Evolutionary conservation across 1,140 invertebrate species (phyloP), one percentile per base, ranked within the genome.

Genomic region (Brachionus angularis): DNA sequence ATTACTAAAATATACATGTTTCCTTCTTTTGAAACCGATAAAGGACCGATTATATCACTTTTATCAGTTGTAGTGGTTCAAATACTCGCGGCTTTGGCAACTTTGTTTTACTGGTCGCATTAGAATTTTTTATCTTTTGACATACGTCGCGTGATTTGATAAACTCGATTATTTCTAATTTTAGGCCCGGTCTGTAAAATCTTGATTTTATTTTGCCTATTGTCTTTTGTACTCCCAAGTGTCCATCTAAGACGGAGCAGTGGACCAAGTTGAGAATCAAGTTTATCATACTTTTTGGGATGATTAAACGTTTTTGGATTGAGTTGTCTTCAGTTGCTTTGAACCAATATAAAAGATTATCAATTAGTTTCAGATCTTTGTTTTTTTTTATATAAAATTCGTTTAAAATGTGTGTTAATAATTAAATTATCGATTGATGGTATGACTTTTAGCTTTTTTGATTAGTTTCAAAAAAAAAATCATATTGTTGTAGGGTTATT

Each of bases 1-100:
- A 79, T 52, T 1, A 80, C 78, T 5, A 81, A 39, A 7, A 82
- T 76, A 73, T 79, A 80, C 69, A 74, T 76, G 61, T 76, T 74
- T 18, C 75, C 70, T 12, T 33, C 33, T 46, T 73, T 58, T 44
- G 74, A 73, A 62, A 71, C 21, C 21, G 74, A 58, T 21, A 71
- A 10, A 61, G 72, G 61, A 10, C 73, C 74, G 16, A 75, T 27
- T 52, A 73, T 75, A 64, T 75, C 75, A 36, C 39, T 10, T 58
- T 58, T 18, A 73, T 23, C 16, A 42, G 47, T 31, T 71, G 36
- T 18, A 69, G 27, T 31, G 29, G 64, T 50, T 18, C 50, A n/a
- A 21, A 33, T 7, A 27, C 23, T 23, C 5, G 1, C 0, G 46
- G 42, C 8, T 27, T 27, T 67, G 44, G 23, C 5, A 49, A 25